Percentiles rank a stretch among this genome's conserved stretches.
Conservation (phyloP, 2,113 vertebrate species). For the Dasyornis broadbenti region DNA sequence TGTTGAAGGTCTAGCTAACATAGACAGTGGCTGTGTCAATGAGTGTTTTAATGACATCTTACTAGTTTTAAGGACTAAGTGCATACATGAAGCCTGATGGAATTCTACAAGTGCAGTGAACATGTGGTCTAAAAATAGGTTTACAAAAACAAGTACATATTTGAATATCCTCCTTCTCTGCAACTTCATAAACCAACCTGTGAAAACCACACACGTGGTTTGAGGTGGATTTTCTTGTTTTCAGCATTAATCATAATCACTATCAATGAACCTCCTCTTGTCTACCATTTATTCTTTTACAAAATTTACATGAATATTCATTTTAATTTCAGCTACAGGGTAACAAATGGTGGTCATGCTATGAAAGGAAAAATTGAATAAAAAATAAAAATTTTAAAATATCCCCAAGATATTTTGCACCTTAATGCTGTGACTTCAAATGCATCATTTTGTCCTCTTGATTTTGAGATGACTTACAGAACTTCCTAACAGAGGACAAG, state of each 20-base stretch:
- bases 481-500: background rate
- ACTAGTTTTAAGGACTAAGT: conserved; percentile 2
- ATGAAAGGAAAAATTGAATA: background rate
- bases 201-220: background rate
- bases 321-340: background rate
- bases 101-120: conserved; percentile 22
- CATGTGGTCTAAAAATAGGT: background rate
- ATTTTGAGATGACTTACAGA: background rate
- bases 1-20: conserved; percentile 12
- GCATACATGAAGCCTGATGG: background rate
- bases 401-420: background rate
- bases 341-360: fast-evolving
- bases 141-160: background rate
- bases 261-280: background rate
- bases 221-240: background rate
- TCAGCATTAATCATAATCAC: background rate
- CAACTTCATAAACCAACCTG: background rate
- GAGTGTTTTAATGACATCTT: conserved; percentile 20
- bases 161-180: background rate
- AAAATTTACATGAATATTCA: background rate
- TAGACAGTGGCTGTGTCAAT: background rate
- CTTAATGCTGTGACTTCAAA: background rate
- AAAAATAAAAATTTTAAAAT: background rate
- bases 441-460: background rate
- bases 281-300: background rate